Evolutionary conservation across 2,113 vertebrate species (phyloP).

Genomic region (Balaenoptera acutorostrata): DNA sequence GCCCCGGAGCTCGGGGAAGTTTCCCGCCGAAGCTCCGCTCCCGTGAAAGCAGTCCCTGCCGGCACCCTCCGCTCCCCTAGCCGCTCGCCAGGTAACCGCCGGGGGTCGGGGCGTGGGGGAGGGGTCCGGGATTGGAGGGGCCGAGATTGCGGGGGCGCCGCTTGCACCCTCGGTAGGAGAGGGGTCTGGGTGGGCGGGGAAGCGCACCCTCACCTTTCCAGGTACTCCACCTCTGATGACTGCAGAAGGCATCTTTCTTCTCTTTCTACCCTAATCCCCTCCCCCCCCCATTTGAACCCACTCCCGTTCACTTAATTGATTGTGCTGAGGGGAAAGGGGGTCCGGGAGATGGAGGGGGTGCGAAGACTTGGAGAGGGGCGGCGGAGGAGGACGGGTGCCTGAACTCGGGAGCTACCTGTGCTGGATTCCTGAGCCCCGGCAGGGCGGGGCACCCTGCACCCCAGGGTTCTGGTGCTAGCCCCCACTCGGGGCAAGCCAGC

Average conservation of each 20-base stretch:
- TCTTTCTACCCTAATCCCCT: neutral
- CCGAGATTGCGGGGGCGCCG: neutral
- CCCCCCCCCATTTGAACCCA: rapidly evolving
- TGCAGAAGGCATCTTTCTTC: neutral
- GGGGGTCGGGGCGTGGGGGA: neutral
- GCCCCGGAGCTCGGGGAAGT: slow-evolving; percentile 41
- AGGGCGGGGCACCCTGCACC: neutral
- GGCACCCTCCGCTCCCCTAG: neutral
- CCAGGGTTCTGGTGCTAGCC: neutral
- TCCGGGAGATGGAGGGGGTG: neutral
- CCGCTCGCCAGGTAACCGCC: neutral
- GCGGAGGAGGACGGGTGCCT: neutral
- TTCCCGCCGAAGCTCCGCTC: neutral
- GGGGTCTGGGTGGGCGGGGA: neutral
- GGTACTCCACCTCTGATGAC: neutral
- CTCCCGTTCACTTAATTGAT: neutral
- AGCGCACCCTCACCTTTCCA: neutral
- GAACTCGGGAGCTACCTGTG: neutral
- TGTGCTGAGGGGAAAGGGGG: neutral
- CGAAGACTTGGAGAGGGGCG: neutral
- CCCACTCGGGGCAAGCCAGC: neutral
- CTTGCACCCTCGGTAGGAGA: neutral
- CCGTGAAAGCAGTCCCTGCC: neutral
- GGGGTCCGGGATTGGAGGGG: too few relatives aligned
- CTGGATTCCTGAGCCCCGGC: neutral